Conservation (phyloP, 1,140 invertebrate species). For the Antheraea pernyi region DNA sequence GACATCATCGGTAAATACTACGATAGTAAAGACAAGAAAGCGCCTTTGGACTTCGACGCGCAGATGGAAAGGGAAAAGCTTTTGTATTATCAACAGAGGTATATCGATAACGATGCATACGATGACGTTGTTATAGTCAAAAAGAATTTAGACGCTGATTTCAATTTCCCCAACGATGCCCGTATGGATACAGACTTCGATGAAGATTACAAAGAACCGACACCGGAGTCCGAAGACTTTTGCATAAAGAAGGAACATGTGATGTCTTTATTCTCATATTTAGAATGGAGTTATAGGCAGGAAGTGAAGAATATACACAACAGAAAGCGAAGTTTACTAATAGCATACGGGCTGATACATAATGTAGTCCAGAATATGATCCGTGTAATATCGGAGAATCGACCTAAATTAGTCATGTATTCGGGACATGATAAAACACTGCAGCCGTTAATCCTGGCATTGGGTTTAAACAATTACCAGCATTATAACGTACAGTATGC, state of each 20-base stretch:
- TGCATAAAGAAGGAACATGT: conserved; percentile 86
- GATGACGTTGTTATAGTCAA: conserved; percentile 76
- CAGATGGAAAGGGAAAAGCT: conserved; percentile 78
- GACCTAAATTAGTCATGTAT: conserved; percentile 91
- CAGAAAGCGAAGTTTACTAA: conserved; percentile 84
- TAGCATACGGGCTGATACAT: conserved; percentile 87
- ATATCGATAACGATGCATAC: conserved; percentile 73
- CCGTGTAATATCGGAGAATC: conserved; percentile 86
- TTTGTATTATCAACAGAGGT: conserved; percentile 73
- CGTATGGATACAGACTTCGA: conserved; percentile 67
- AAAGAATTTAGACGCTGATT: conserved; percentile 76
- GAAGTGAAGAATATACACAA: conserved; percentile 83
- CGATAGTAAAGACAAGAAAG: conserved; percentile 50
- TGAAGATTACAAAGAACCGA: conserved; percentile 72
- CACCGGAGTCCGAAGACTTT: conserved; percentile 69
- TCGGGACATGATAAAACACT: conserved; percentile 95
- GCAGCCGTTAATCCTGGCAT: conserved; percentile 88
- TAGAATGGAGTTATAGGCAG: conserved; percentile 86
- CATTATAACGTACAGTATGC: conserved; percentile 86
- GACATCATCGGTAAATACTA: conserved; percentile 68
- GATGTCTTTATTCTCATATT: conserved; percentile 85
- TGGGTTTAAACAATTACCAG: conserved; percentile 84
- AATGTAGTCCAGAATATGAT: conserved; percentile 90
- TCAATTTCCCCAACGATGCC: conserved; percentile 76
- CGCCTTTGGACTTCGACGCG: conserved; percentile 67